Conservation (phyloP, 2,113 vertebrate genomes). For the Erinaceus europaeus region DNA sequence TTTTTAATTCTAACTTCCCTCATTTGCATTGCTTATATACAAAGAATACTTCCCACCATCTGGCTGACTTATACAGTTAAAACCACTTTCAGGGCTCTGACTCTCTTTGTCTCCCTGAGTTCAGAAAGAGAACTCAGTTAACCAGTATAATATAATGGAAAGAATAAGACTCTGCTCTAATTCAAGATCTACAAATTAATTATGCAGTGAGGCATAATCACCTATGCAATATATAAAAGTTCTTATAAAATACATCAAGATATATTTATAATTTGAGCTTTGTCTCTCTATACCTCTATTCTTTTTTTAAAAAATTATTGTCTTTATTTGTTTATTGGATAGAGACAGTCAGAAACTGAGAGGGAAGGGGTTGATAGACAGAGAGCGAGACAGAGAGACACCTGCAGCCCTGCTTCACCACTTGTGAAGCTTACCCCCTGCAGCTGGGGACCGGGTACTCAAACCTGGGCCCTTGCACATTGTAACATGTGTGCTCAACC, state of each 20-base stretch:
- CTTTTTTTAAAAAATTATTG: not conserved
- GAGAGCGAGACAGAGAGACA: too few relatives aligned
- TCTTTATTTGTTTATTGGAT: too few relatives aligned
- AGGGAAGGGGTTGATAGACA: too few relatives aligned
- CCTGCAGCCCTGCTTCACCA: too few relatives aligned
- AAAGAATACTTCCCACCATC: not conserved
- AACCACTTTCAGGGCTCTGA: not conserved
- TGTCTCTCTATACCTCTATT: not conserved
- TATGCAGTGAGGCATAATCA: not conserved
- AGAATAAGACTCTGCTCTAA: not conserved
- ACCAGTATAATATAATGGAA: not conserved
- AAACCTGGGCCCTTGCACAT: too few relatives aligned
- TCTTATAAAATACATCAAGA: not conserved
- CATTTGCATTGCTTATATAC: constrained; percentile 31
- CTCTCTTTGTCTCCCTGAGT: not conserved
- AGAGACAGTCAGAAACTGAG: too few relatives aligned
- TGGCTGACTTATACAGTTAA: constrained; percentile 11
- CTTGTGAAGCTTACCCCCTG: too few relatives aligned
- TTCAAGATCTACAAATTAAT: not conserved
- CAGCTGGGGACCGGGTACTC: too few relatives aligned
- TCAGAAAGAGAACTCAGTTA: not conserved
- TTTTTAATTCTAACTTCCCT: constrained; percentile 35
- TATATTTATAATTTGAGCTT: not conserved
- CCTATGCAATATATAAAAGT: not conserved
- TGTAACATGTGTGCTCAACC: too few relatives aligned